Evolutionary conservation across 2,888 invertebrate species (phyloP).

Genomic region (Pristionchus mayeri): DNA sequence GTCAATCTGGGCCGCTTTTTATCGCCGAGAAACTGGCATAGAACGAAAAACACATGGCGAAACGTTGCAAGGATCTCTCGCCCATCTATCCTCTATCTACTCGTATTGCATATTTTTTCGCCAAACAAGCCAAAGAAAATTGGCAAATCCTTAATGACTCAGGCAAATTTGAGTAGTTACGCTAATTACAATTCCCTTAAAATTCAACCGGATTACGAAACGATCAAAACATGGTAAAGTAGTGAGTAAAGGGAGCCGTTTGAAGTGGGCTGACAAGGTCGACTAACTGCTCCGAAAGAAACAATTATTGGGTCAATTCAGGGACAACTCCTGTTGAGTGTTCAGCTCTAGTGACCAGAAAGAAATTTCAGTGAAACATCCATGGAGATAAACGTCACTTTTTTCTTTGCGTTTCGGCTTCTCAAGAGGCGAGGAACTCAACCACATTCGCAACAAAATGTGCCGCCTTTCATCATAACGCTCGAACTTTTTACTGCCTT

Average conservation of each 20-base stretch:
- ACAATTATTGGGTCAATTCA: background rate
- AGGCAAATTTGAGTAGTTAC: too few species aligned
- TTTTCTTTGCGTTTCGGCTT: too few species aligned
- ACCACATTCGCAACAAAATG: too few species aligned
- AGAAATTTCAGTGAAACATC: too few species aligned
- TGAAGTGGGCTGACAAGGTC: background rate
- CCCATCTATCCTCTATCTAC: background rate
- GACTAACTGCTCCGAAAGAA: background rate
- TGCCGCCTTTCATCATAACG: background rate
- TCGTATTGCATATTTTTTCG: background rate
- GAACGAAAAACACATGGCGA: slow-evolving; percentile 36
- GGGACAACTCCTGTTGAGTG: background rate
- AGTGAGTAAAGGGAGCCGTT: background rate
- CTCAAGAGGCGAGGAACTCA: too few species aligned
- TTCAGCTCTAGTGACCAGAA: too few species aligned
- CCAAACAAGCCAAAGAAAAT: background rate
- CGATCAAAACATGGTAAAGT: background rate
- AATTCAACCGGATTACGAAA: background rate
- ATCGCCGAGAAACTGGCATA: background rate
- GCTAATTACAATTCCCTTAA: background rate
- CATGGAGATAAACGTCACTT: too few species aligned
- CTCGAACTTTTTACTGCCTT: background rate
- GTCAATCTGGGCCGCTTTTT: slow-evolving; percentile 16
- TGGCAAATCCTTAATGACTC: background rate
- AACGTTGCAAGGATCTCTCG: background rate